Percentiles rank a stretch among this genome's conserved stretches.
Evolutionary conservation across 2,888 invertebrate species (phyloP).

Genomic region (Dione juno): DNA sequence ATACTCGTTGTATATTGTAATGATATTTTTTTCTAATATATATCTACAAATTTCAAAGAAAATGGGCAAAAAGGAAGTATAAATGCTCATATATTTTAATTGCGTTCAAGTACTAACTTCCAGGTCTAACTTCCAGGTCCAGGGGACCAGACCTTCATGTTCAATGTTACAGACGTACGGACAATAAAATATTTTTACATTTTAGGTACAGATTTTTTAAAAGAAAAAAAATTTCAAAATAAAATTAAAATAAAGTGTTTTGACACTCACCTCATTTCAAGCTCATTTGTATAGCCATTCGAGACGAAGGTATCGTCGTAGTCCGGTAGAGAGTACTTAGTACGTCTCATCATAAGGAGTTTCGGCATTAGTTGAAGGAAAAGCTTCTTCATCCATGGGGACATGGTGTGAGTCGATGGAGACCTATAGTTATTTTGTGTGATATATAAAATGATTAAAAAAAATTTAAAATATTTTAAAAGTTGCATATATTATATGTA

Average conservation of each 20-base stretch:
- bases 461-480: background rate
- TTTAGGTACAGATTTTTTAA: background rate
- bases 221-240: background rate
- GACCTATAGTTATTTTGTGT: constrained; percentile 83
- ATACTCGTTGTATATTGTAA: no score
- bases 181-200: no score
- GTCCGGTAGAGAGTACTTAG: constrained; percentile 92
- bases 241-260: background rate
- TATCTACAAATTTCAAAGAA: no score
- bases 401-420: constrained; percentile 97
- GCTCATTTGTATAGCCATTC: constrained; percentile 91
- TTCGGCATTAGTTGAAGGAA: constrained; percentile 97
- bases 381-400: constrained; percentile 93
- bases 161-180: no score
- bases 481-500: no score
- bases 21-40: no score
- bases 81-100: no score
- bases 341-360: constrained; percentile 94
- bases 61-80: no score
- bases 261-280: constrained; percentile 88
- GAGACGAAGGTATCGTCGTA: constrained; percentile 92
- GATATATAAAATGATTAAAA: background rate
- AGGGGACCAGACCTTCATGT: no score
- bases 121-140: no score
- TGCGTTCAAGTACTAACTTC: no score